Evolutionary conservation across 2,113 vertebrate genomes (phyloP), one percentile per base, ranked within the genome.

Genomic region (Sylvilagus bachmani): DNA sequence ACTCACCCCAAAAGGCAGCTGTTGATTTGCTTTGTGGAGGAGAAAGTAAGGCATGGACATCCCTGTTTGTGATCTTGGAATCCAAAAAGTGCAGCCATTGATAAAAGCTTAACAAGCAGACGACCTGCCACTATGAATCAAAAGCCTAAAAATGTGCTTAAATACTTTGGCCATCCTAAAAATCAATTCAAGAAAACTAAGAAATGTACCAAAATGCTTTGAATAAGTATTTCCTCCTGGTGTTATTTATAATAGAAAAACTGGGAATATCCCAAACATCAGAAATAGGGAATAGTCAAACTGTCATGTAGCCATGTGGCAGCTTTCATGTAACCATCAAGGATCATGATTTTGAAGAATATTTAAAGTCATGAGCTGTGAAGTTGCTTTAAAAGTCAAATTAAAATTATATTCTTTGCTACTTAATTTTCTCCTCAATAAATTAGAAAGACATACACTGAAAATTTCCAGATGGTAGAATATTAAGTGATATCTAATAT

Each of bases 341-440:
- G 12, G 12, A 89, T 73, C 25, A 16, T 16, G 33, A 44, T 92
- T 85, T 53, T 81, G 22, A 89, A 92, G n/a, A 82, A 55, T 83
- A 64, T 70, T 70, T 55, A 64, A 82, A 91, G 29, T 75, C 16
- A 89, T 8, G 16, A 84, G 19, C 21, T 62, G n/a, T 17, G 66
- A 21, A 49, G 33, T 44, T 58, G 55, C 83, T 88, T 95, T 61
- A 51, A 82, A 91, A 71, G 13, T 61, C 31, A 94, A 79, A 19
- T 89, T 12, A 86, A 81, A 89, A 55, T 55, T n/a, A 49, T 64
- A 71, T 38, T 33, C 0, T 36, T 86, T 64, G 21, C 38, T 62
- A 67, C 25, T 10, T 73, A 73, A 55, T 69, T 80, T 86, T 62
- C 49, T 91, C 64, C 13, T 82, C 5, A 14, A 83, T 75, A 67